Evolutionary conservation across 2,888 invertebrate genomes (phyloP), one percentile per base, ranked within the genome.

Genomic region (Melanostoma scalare): DNA sequence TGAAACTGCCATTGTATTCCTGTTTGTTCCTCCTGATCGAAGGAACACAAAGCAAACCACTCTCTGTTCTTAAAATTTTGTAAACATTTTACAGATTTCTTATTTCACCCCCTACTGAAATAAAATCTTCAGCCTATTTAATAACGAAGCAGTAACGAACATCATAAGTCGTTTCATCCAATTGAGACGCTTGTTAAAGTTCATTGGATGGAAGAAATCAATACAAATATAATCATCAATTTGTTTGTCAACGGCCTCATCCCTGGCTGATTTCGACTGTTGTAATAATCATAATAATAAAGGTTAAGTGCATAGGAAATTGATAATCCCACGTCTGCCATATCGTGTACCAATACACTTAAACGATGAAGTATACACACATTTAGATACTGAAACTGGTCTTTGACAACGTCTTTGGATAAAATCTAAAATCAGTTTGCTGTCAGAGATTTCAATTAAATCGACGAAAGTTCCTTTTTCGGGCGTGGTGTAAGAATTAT

Each of bases 361-460:
- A 4, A 33, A 8, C 4, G 44, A 5, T 60, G 35, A n/a, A 60
- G 60, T 20, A 20, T 20, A 20, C 20, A 20, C 20, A 20, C 20
- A 20, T 20, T 20, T 20, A 20, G 20, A 20, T 20, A 20, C 20
- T 20, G 20, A 20, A 20, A 20, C 20, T 20, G 20, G 20, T 20
- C 20, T 20, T 0, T 20, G 9, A 35, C 42, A 44, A 35, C 20
- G 60, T 44, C 33, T 60, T 60, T 44, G 44, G 44, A n/a, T 36
- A 53, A 46, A 61, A 61, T 61, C 36, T 61, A 38, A 63, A 63
- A 50, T 63, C 38, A 40, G 63, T 36, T 63, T 38, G 38, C 50
- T 50, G 50, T n/a, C 63, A 50, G 50, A 31, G 63, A 63, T 63
- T 63, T 63, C 63, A 50, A 50, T 63, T 63, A 50, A 48, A 38